phyloP scores from a whole-genome alignment of 2,113 vertebrate species.

The Pelecanus crispus region DNA sequence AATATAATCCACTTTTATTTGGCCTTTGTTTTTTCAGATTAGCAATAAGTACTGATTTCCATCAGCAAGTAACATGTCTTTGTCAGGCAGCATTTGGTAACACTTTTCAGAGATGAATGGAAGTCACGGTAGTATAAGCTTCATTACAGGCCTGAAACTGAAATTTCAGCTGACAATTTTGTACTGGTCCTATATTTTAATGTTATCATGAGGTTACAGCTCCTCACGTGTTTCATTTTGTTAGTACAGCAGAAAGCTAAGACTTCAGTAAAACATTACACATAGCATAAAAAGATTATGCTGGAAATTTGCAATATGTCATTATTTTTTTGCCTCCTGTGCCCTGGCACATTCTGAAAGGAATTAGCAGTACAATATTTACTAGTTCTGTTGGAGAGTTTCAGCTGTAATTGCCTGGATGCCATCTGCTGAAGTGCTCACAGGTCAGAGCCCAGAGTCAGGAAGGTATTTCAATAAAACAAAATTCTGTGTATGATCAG shows the following conservation, averaged over 20 bases:
- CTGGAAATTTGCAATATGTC: not conserved
- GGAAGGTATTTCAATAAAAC: not conserved
- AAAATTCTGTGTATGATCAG: not conserved
- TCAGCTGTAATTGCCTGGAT: not conserved
- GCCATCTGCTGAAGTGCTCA: not conserved
- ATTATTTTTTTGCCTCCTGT: not conserved
- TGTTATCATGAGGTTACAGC: not conserved
- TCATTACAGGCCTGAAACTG: not conserved
- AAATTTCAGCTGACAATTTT: not conserved
- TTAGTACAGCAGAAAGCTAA: not conserved
- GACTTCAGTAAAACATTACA: not conserved
- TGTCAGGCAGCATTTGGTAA: conserved; percentile 1
- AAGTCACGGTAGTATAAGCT: not conserved
- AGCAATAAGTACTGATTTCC: not conserved
- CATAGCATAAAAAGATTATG: not conserved
- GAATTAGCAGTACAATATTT: not conserved
- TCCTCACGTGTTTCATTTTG: not conserved
- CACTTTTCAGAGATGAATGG: not conserved
- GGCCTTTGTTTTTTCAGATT: conserved; percentile 24
- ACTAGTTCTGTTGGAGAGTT: not conserved
- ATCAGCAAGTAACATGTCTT: not conserved
- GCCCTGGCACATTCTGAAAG: not conserved
- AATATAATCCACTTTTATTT: not conserved
- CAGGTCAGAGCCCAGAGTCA: not conserved
- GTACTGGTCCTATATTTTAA: not conserved